Conservation (phyloP, 2,888 invertebrate species). For the Polymixis flavicincta region DNA sequence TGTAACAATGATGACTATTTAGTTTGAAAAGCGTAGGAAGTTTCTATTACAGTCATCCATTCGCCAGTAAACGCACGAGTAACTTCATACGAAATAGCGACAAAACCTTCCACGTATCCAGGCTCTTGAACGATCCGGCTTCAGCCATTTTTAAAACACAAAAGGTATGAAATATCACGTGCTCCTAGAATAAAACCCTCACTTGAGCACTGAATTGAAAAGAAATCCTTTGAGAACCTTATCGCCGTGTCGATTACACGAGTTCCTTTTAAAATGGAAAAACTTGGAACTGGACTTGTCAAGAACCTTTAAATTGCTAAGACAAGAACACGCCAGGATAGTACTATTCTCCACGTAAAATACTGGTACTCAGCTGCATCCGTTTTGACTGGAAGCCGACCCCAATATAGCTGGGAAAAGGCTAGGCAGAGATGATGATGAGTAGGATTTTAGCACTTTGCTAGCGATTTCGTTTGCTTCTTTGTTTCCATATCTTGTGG, state of each 20-base stretch:
- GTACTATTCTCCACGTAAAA: not conserved
- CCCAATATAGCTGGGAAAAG: too few species aligned
- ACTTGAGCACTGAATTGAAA: not conserved
- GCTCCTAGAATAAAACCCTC: constrained; percentile 6
- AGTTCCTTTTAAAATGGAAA: not conserved
- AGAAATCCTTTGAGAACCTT: constrained; percentile 24
- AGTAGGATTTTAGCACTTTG: too few species aligned
- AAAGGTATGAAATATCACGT: not conserved
- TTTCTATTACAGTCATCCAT: not conserved
- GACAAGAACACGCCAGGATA: not conserved
- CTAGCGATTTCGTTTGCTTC: not conserved
- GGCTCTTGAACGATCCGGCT: not conserved
- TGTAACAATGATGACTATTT: not conserved
- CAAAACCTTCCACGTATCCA: not conserved
- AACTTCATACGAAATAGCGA: not conserved
- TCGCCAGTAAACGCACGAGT: not conserved
- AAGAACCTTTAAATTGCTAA: not conserved
- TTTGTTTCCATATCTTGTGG: too few species aligned
- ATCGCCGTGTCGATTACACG: constrained; percentile 11
- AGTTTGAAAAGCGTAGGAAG: not conserved
- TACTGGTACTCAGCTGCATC: too few species aligned
- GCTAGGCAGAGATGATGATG: too few species aligned
- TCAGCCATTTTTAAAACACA: constrained; percentile 11
- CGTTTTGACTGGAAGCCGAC: too few species aligned
- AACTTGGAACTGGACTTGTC: constrained; percentile 16